phyloP scores from a whole-genome alignment of 1,140 invertebrate species.

The Zaprionus kolodkinae region DNA sequence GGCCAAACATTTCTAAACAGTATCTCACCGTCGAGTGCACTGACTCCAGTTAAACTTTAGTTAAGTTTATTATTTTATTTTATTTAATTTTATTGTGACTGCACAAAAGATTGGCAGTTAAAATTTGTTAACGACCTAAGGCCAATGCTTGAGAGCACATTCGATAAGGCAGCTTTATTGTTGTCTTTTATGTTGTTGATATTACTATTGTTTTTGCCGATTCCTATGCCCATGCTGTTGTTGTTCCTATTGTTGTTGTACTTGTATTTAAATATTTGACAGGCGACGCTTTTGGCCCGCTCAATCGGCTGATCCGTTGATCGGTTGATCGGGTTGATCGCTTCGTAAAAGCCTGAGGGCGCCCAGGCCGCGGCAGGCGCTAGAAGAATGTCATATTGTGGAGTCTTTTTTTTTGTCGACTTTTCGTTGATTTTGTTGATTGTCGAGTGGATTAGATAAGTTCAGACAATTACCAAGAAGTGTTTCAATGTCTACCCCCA shows the following conservation, averaged over 20 bases:
- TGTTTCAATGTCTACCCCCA: slow-evolving; percentile 64
- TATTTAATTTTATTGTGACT: slow-evolving; percentile 62
- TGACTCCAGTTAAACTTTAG: slow-evolving; percentile 7
- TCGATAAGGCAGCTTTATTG: slow-evolving; percentile 65
- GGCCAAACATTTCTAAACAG: neutral
- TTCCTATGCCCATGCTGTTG: slow-evolving; percentile 1
- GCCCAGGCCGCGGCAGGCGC: slow-evolving; percentile 56
- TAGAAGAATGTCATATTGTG: slow-evolving; percentile 71
- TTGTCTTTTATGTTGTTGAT: slow-evolving; percentile 38
- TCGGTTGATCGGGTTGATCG: slow-evolving; percentile 1
- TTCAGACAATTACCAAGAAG: slow-evolving; percentile 64
- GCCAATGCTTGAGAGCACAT: slow-evolving; percentile 69
- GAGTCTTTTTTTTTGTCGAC: slow-evolving; percentile 32
- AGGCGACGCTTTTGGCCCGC: slow-evolving; percentile 51
- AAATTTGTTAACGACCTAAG: slow-evolving; percentile 76
- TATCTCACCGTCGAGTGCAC: neutral
- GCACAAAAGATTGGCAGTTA: slow-evolving; percentile 70
- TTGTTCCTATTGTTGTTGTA: slow-evolving; percentile 41
- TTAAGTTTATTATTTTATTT: slow-evolving; percentile 29
- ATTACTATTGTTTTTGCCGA: slow-evolving; percentile 7
- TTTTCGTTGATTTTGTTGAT: slow-evolving; percentile 66
- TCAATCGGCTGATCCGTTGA: slow-evolving; percentile 5
- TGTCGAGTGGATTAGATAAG: slow-evolving; percentile 71
- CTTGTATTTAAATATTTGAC: slow-evolving; percentile 63
- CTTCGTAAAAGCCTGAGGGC: slow-evolving; percentile 45